Evolutionary conservation across 1,140 invertebrate species (phyloP).

Genomic region (Mycetomoellerius zeteki): DNA sequence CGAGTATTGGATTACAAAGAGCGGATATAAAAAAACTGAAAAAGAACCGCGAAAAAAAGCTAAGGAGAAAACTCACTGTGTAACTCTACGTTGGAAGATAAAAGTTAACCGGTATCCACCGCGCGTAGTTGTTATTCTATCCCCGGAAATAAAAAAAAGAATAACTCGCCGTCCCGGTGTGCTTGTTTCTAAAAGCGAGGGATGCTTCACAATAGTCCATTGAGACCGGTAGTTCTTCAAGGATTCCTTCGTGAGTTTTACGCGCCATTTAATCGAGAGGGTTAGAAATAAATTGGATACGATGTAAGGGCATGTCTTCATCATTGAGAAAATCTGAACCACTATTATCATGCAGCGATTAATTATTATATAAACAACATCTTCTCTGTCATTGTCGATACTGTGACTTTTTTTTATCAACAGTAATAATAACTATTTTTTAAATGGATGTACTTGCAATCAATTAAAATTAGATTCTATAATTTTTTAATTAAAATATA

Average conservation of each 20-base stretch:
- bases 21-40: conserved; percentile 8
- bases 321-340: neutral
- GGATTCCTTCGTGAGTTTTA: conserved; percentile 40
- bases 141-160: neutral
- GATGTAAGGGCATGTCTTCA: neutral
- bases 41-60: conserved; percentile 24
- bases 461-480: neutral
- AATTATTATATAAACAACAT: neutral
- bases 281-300: conserved; percentile 43
- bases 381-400: neutral
- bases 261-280: conserved; percentile 52
- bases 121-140: conserved; percentile 57
- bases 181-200: conserved; percentile 53
- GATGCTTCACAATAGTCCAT: conserved; percentile 37
- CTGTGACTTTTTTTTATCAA: neutral
- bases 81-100: conserved; percentile 51
- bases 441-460: neutral
- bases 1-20: conserved; percentile 53
- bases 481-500: conserved; percentile 4
- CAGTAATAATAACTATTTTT: neutral
- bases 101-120: conserved; percentile 56
- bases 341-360: neutral
- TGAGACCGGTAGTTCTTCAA: conserved; percentile 44
- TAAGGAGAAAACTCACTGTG: conserved; percentile 49
- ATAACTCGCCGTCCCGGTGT: conserved; percentile 28